Evolutionary conservation across 2,888 invertebrate genomes (phyloP), one percentile per base, ranked within the genome.

Genomic region (Hydropsyche betteni): DNA sequence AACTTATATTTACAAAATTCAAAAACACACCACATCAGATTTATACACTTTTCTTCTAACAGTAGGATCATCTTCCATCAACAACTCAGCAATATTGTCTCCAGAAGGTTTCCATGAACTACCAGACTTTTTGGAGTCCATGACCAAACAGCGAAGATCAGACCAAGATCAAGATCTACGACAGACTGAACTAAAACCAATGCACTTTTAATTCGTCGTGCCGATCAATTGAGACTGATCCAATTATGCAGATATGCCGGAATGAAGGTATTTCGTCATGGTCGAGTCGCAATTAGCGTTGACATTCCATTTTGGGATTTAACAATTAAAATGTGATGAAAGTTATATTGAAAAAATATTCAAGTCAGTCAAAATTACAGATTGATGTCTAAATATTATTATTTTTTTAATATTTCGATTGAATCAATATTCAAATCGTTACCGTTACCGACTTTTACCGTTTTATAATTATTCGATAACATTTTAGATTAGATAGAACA

Each of bases 201-300:
- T 34, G 36, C 36, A 36, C 64, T 64, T 34, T 33, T 33, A 61
- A 33, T 64, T 64, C 64, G 34, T n/a, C n/a, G 12, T 33, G n/a
- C 34, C 5, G 64, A 64, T 64, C 64, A n/a, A 12, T 36, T 64
- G 64, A 64, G 8, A 64, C 64, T 64, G 64, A 64, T 64, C 64
- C 64, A 64, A 64, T 36, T 36, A 36, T 7, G 24, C n/a, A 64
- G n/a, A 64, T 64, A 36, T 64, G 64, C 34, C 34, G 36, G 64
- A 64, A 64, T 64, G 64, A 12, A 44, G 44, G 3, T 44, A 10
- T 36, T 12, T 36, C 36, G 64, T 64, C 64, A 64, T 36, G n/a
- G 10, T 64, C n/a, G 24, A 34, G 34, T 64, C 33, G 33, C 10
- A 61, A 61, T 61, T 61, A 61, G 24, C 24, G n/a, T n/a, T n/a